A percentile compares a stretch with the other conserved stretches of the same genome.
phyloP scores from a whole-genome alignment of 2,113 vertebrate species.

The Mastomys coucha region DNA sequence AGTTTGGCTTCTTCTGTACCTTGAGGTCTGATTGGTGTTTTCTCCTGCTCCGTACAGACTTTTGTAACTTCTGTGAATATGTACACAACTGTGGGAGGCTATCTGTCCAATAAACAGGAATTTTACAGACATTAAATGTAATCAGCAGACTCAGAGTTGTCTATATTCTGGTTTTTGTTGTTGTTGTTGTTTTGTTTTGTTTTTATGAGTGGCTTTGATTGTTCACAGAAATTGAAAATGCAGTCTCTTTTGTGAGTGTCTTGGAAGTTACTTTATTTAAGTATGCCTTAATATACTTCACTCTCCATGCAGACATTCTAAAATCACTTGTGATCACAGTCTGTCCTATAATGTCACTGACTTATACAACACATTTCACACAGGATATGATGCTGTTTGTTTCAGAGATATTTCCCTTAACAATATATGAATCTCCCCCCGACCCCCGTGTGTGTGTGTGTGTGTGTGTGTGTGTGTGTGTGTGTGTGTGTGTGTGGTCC shows the following conservation, averaged over 20 bases:
- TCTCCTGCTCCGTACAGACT: constrained; percentile 51
- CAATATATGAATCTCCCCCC: fast-evolving
- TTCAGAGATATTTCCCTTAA: constrained; percentile 26
- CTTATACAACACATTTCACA: background rate
- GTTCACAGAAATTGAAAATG: constrained; percentile 41
- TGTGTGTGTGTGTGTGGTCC: background rate
- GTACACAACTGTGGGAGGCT: constrained; percentile 45
- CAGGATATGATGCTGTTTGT: background rate
- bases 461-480: background rate
- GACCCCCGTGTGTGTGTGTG: too few species aligned
- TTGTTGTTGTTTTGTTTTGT: background rate
- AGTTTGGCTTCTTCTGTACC: constrained; percentile 42
- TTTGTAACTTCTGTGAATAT: constrained; percentile 44
- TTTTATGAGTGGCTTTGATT: constrained; percentile 47
- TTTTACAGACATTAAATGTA: constrained; percentile 62
- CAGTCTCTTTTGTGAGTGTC: background rate
- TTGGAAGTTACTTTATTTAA: constrained; percentile 37
- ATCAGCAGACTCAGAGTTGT: constrained; percentile 30
- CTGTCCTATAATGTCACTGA: background rate
- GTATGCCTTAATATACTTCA: background rate
- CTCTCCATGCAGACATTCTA: background rate
- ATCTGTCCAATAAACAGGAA: constrained; percentile 59
- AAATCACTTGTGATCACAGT: constrained; percentile 18
- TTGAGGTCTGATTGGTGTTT: constrained; percentile 53
- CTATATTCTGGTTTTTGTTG: background rate